phyloP scores from a whole-genome alignment of 2,888 invertebrate species.

The Dorcus parallelipipedus region DNA sequence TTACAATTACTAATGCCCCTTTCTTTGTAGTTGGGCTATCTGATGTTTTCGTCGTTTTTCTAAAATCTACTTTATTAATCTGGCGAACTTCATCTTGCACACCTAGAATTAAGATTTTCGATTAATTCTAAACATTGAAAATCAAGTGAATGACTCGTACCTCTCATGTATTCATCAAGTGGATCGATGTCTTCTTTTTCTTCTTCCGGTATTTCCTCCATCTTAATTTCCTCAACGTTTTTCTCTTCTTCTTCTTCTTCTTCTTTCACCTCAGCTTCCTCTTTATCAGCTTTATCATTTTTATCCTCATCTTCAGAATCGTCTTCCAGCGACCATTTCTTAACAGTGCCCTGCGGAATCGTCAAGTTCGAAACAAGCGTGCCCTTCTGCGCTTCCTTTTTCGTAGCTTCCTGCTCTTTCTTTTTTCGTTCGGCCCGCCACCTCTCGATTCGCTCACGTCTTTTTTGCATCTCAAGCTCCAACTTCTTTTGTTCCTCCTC shows the following conservation, averaged over 20 bases:
- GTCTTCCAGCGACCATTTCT: conserved; percentile 95
- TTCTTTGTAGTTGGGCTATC: conserved; percentile 47
- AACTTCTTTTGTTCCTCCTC: conserved; percentile 88
- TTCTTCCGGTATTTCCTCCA: conserved; percentile 52
- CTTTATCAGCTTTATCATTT: conserved; percentile 37
- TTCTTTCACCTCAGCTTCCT: conserved; percentile 27
- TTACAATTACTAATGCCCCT: conserved; percentile 74
- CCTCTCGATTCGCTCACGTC: conserved; percentile 91
- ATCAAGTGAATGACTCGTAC: conserved; percentile 34
- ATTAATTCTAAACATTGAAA: not conserved
- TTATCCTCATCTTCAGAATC: conserved; percentile 89
- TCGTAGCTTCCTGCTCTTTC: conserved; percentile 76
- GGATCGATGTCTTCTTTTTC: conserved; percentile 82
- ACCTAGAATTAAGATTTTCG: conserved; percentile 23
- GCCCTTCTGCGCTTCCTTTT: conserved; percentile 70
- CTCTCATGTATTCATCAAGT: conserved; percentile 96
- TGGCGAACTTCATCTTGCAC: conserved; percentile 79
- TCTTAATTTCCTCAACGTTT: conserved; percentile 31
- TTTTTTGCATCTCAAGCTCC: conserved; percentile 93
- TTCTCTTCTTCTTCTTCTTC: conserved; percentile 20
- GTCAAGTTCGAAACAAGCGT: conserved; percentile 47
- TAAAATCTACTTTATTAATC: conserved; percentile 69
- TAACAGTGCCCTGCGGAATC: conserved; percentile 55
- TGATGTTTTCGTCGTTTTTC: conserved; percentile 49
- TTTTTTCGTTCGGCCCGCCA: conserved; percentile 94